phyloP scores from a whole-genome alignment of 2,797 vertebrate species.

The Luscinia megarhynchos region DNA sequence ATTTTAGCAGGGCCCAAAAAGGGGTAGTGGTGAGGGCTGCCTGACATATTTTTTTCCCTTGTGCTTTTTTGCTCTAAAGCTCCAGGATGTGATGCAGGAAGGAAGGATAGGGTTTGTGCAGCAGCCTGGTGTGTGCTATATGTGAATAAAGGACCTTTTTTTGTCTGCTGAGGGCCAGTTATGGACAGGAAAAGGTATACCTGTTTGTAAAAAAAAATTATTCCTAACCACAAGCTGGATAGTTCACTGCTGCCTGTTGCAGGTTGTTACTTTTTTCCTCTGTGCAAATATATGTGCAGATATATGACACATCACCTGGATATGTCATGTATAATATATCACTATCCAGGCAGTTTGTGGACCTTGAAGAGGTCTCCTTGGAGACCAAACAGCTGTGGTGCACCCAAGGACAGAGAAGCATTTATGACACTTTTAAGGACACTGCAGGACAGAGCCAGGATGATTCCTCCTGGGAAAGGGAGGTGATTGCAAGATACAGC shows the following conservation, averaged over 20 bases:
- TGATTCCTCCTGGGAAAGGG: neutral
- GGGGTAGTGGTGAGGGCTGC: neutral
- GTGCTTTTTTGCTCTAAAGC: neutral
- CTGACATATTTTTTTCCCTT: neutral
- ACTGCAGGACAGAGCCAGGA: neutral
- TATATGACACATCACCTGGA: neutral
- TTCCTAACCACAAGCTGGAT: neutral
- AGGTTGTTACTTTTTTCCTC: neutral
- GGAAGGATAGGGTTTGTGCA: neutral
- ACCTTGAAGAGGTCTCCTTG: neutral
- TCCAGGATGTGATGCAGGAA: neutral
- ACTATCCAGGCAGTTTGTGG: neutral
- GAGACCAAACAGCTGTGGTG: neutral
- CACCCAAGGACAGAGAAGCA: neutral
- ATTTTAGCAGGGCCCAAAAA: neutral
- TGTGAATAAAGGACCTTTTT: neutral
- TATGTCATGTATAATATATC: neutral
- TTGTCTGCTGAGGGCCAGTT: neutral
- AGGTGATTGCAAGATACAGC: neutral
- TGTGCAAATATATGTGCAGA: neutral
- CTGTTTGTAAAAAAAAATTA: neutral
- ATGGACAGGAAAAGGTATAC: neutral
- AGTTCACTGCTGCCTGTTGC: neutral
- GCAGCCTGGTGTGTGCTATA: neutral
- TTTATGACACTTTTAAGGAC: neutral